phyloP scores from a whole-genome alignment of 2,888 invertebrate species.

The Ptychoptera contaminata region DNA sequence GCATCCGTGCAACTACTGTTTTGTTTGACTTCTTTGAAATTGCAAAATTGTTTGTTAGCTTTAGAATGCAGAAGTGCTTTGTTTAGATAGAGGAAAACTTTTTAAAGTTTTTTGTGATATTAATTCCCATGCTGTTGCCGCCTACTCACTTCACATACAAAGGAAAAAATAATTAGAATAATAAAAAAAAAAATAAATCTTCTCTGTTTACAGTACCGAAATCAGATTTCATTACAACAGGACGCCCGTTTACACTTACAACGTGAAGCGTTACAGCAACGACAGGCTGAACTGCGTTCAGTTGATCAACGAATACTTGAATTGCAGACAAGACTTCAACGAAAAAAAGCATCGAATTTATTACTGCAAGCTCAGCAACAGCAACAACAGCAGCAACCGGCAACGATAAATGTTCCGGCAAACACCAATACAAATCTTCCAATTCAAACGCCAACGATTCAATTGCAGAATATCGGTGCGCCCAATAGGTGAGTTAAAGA shows the following conservation, averaged over 20 bases:
- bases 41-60: too few relatives aligned
- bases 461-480: constrained; percentile 13
- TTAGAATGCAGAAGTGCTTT: too few relatives aligned
- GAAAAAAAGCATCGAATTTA: constrained; percentile 73
- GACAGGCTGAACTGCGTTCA: constrained; percentile 81
- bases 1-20: not conserved
- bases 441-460: not conserved
- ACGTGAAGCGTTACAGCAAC: constrained; percentile 69
- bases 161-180: too few relatives aligned
- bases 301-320: constrained; percentile 90
- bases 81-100: too few relatives aligned
- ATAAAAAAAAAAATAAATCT: too few relatives aligned
- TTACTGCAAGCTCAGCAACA: constrained; percentile 35
- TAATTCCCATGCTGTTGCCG: too few relatives aligned
- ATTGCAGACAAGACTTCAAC: constrained; percentile 76
- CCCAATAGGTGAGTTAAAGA: constrained; percentile 11
- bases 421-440: not conserved
- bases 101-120: too few relatives aligned
- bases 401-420: constrained; percentile 15
- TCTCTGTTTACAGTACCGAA: constrained; percentile 61
- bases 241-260: constrained; percentile 80
- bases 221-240: constrained; percentile 90
- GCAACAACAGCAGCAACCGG: constrained; percentile 17
- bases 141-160: too few relatives aligned
- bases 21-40: not conserved